phyloP scores from a whole-genome alignment of 2,888 invertebrate genomes.

The Perizoma affinitatum region DNA sequence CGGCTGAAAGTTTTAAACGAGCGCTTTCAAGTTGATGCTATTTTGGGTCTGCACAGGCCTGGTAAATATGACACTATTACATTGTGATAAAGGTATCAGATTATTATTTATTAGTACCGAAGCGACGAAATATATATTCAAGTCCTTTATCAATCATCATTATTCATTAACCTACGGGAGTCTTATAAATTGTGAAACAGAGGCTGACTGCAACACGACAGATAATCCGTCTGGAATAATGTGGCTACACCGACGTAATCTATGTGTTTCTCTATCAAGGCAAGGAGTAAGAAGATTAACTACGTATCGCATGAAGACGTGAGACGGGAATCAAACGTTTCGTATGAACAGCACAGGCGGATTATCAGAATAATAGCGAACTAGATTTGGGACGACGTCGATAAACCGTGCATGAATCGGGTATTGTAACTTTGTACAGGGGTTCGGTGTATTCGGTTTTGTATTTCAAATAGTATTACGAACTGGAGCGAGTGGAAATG shows the following conservation, averaged over 20 bases:
- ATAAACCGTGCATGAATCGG: constrained; percentile 16
- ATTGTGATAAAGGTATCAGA: constrained; percentile 4
- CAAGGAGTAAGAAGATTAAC: constrained; percentile 63
- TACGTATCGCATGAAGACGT: constrained; percentile 42
- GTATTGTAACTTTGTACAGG: constrained; percentile 9
- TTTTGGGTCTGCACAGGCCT: constrained; percentile 15
- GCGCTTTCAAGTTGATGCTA: constrained; percentile 33
- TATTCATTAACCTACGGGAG: constrained; percentile 25
- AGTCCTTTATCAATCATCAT: too few species aligned
- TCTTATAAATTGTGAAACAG: constrained; percentile 53
- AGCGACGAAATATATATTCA: too few species aligned
- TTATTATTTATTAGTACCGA: not conserved
- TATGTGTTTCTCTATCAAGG: constrained; percentile 60
- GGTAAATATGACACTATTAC: constrained; percentile 26
- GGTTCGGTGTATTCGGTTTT: constrained; percentile 14
- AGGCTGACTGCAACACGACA: constrained; percentile 54
- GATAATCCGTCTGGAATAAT: constrained; percentile 65
- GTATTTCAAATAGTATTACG: constrained; percentile 10
- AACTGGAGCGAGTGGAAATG: constrained; percentile 6
- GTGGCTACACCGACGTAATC: constrained; percentile 63
- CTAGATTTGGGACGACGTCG: constrained; percentile 22
- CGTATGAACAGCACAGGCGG: constrained; percentile 37
- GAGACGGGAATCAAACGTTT: constrained; percentile 37
- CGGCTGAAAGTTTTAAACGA: constrained; percentile 38
- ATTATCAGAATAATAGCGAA: constrained; percentile 40